Conservation (phyloP, 2,888 invertebrate genomes). For the Drosophila pseudotalamancana region DNA sequence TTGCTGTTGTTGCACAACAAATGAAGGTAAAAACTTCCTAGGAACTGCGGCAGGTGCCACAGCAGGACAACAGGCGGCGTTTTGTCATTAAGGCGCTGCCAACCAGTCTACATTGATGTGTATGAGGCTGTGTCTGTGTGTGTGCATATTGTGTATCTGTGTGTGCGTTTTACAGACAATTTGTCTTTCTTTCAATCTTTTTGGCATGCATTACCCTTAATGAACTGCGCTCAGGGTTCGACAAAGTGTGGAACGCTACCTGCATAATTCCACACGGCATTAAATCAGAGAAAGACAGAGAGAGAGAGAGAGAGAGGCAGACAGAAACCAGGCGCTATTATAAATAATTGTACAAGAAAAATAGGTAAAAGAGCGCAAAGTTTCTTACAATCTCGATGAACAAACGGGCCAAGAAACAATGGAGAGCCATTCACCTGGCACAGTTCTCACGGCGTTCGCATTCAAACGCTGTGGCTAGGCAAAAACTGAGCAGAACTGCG, state of each 20-base stretch:
- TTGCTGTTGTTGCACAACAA: constrained; percentile 16
- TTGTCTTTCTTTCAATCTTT: constrained; percentile 63
- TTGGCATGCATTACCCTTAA: constrained; percentile 76
- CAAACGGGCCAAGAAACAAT: constrained; percentile 43
- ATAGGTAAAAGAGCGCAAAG: constrained; percentile 61
- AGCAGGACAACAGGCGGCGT: constrained; percentile 19
- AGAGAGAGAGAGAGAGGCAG: too few relatives aligned
- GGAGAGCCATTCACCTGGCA: constrained; percentile 65
- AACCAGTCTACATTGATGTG: constrained; percentile 12
- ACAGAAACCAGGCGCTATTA: constrained; percentile 64
- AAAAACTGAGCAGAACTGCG: constrained; percentile 36
- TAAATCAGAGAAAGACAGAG: constrained; percentile 42
- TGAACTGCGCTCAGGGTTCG: constrained; percentile 54
- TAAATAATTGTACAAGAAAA: constrained; percentile 78
- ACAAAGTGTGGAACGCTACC: constrained; percentile 55
- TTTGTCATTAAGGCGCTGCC: constrained; percentile 41
- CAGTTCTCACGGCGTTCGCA: constrained; percentile 61
- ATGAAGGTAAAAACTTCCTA: constrained; percentile 43
- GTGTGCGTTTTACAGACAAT: constrained; percentile 37
- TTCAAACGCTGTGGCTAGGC: constrained; percentile 44
- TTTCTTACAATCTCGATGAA: constrained; percentile 47
- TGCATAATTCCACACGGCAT: constrained; percentile 41
- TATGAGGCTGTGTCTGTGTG: constrained; percentile 11
- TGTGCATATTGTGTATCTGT: constrained; percentile 10
- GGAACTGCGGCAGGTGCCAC: constrained; percentile 68